Base-by-base conservation (phyloP, 2,113 vertebrate species). In the Variabilichromis moorii region DNA sequence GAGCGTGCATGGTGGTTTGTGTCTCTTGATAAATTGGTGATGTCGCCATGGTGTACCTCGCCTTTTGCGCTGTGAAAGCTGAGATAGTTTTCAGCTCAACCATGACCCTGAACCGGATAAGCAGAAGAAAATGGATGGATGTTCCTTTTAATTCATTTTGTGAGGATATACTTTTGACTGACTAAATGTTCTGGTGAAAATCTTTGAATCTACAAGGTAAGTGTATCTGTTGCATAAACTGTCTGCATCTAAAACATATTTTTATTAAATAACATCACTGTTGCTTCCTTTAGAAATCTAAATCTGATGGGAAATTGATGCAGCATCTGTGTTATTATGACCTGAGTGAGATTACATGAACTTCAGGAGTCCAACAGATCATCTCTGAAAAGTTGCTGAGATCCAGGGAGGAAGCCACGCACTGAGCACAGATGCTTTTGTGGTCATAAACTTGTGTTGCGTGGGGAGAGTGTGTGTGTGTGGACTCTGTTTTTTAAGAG, bases 371-470 rank as follows among this genome's bases (percentile, higher is more conserved):
- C 26, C 2, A 76, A 12, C 42, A 78, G 16, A 12, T 50, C 42
- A 31, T 78, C 4, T 47, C 45, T 78, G 5, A 28, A 78, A 78
- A 13, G 71, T 50, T 50, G 24, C 14, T 78, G 71, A 50, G 1
- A 50, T 78, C 71, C 21, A 35, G 9, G 31, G 53, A 76, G 66
- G 7, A 66, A 26, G 10, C 8, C 13, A 21, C 4, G 9, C 19
- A 14, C 19, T 59, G 53, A 80, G 19, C 81, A 26, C 90, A 86
- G 81, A 89, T 63, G 57, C 81, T 88, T 89, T 24, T 51, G 26
- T 24, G 82, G n/a, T 66, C 31, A 83, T 76, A 86, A 92, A 80
- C 92, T 71, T 80, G 85, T 86, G 71, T 59, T 87, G 47, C 21
- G 59, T 86, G 80, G 21, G 28, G 50, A 16, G 42, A 47, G 40